Base-by-base conservation (phyloP, 2,113 vertebrate genomes). In the Cathartes aura region DNA sequence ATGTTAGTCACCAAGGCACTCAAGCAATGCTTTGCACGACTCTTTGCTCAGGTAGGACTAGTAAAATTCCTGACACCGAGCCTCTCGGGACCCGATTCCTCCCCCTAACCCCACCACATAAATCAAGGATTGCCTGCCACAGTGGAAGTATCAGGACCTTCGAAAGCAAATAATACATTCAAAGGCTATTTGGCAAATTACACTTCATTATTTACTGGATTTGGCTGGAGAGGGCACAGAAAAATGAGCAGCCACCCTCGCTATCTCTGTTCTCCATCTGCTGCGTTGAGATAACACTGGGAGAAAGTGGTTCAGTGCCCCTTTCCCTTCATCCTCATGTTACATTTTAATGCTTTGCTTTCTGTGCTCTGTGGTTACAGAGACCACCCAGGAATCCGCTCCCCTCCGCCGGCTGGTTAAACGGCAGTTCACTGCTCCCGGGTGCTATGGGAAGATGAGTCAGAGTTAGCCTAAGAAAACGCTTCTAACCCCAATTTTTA, bases 361-460 rank as follows among this genome's bases (percentile, higher is more conserved):
- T 85, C 89, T 20, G 58, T 40, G 84, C 93, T 94, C 81, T 74
- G 94, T 72, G 95, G 94, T 83, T 87, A 48, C 89, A 79, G 86
- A 66, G 97, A 98, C 97, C 97, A 97, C 97, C 97, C 96, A 97
- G 93, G 93, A 87, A 92, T 92, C 91, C 7, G 8, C 71, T 96
- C 94, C 95, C 94, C 93, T 93, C 8, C 11, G 5, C 58, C 8
- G 74, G 16, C 94, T 55, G 85, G 60, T 86, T 91, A 42, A 86
- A 56, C 63, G 18, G 95, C 95, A 86, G 70, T 48, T 91, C 62
- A 21, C 56, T 59, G 67, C 90, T 95, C 82, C 68, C 30, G 22
- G 53, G 12, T 56, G 86, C 87, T 43, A 80, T 45, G 89, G 76
- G 59, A 87, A 66, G 68, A 73, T 94, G 95, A 97, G 47, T 96